Conservation (phyloP, 2,113 vertebrate species). For the Pimephales promelas region DNA sequence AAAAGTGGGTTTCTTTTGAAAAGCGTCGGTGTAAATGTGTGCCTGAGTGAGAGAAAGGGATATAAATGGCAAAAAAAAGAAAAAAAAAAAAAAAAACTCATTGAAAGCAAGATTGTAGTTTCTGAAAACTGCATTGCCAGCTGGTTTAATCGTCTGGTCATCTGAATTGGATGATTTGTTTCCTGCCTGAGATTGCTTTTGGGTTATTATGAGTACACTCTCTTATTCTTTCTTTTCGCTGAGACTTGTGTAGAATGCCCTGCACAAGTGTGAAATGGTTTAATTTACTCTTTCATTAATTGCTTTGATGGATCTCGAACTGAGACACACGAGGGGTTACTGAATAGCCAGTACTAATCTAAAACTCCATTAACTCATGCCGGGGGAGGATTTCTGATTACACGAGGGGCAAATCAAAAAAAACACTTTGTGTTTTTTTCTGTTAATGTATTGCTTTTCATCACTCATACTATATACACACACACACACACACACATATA, state of each 20-base stretch:
- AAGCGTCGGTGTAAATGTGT: neutral
- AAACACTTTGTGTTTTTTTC: neutral
- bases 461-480: too few species aligned
- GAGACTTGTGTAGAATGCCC: neutral
- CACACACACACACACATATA: too few species aligned
- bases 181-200: constrained; percentile 50
- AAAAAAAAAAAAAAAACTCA: neutral
- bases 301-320: constrained; percentile 39
- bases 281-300: constrained; percentile 49
- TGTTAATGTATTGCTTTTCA: neutral
- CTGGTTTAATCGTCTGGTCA: constrained; percentile 69
- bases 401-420: neutral
- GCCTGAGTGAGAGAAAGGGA: neutral
- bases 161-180: constrained; percentile 65
- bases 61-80: neutral
- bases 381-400: constrained; percentile 20
- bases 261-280: constrained; percentile 42
- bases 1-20: constrained; percentile 1
- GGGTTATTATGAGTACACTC: constrained; percentile 50
- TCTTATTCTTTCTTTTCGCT: constrained; percentile 26
- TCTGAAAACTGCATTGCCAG: constrained; percentile 65
- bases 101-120: constrained; percentile 28
- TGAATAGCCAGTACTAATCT: constrained; percentile 45
- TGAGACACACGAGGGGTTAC: neutral
- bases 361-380: constrained; percentile 32